Base-by-base conservation (phyloP, 1,140 invertebrate species). In the Helicoverpa armigera region DNA sequence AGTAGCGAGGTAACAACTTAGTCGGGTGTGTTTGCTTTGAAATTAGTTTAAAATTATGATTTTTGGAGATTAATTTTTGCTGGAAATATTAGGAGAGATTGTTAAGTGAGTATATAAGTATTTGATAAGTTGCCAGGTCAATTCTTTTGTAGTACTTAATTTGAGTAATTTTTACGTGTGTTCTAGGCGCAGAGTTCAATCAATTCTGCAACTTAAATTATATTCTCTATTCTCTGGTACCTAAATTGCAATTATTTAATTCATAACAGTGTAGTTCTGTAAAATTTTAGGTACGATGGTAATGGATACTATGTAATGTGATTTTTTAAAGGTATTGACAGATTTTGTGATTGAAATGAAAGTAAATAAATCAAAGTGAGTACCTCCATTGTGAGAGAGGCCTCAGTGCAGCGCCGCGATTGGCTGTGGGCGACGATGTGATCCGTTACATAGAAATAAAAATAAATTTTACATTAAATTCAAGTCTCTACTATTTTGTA, bases 341-440 rank as follows among this genome's bases (percentile, higher is more conserved):
- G 0, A 11, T 3, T 18, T 58, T 58, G 16, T 10, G 11, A 9
- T 10, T 10, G 0, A 58, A 10, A 58, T 58, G 18, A 58, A 58
- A 43, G 43, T 69, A 50, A 69, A 50, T 69, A 69, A 69, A 23
- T 69, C 13, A 69, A 69, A 69, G 65, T 23, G 35, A 69, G 65
- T 69, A 69, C 65, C 65, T 69, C 65, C 65, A 69, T 69, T 50
- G 10, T 69, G 65, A 69, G 65, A 69, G 65, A 69, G 65, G 65
- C 16, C 43, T 50, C 23, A 43, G 65, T 18, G 14, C 65, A 48
- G 43, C 18, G 50, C 65, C 18, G 65, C 65, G 43, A 50, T 69
- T 69, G 65, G 43, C 65, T 69, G 65, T 50, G 18, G 65, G 18
- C 65, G 65, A 69, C 16, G 43, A 50, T 69, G 65, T 61, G 58